Evolutionary conservation across 2,113 vertebrate species (phyloP), one percentile per base, ranked within the genome.

Genomic region (Geothlypis trichas): DNA sequence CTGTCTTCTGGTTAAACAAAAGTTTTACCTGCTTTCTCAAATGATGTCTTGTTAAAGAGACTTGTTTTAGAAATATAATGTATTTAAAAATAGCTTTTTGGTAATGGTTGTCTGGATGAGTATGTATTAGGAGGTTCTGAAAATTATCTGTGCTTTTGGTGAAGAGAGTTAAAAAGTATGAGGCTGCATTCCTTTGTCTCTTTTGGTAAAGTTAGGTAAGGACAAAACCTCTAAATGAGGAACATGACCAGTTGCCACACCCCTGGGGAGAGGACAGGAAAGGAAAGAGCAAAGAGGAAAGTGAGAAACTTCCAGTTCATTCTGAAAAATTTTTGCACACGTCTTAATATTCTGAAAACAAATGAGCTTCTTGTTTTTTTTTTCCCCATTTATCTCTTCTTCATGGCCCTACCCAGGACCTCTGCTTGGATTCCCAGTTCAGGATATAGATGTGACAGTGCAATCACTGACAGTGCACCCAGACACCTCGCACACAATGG

Each of bases 401-500:
- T 20, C 10, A 3, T 28, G 20, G 28, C 15, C 22, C 8, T 59
- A 2, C 75, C 22, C 76, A 99, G 99, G 99, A 84, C 99, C 99
- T 18, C 77, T 99, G 93, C 97, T 99, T 52, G 99, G 99, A 72
- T 99, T 97, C 63, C 99, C 99, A 59, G 39, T 99, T 94, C 98
- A 98, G 87, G 98, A 98, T 55, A 96, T 99, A 46, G 96, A 94
- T 28, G 98, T 99, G 20, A 97, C 93, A 35, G 97, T 99, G 79
- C 97, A 97, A 44, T 97, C 98, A 9, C 89, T 99, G 89, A 68
- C 23, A 4, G 76, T 98, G 75, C 98, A 99, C 69, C 96, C 99
- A 0, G 99, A 99, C 37, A 99, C 99, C 2, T 99, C 99, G 2
- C 87, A 97, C 46, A 98, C 99, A 24, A 99, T 99, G 99, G 93